A percentile compares a stretch with the other conserved stretches of the same genome.
Evolutionary conservation across 1,140 invertebrate species (phyloP).

Genomic region (Macrocentrus cingulum): DNA sequence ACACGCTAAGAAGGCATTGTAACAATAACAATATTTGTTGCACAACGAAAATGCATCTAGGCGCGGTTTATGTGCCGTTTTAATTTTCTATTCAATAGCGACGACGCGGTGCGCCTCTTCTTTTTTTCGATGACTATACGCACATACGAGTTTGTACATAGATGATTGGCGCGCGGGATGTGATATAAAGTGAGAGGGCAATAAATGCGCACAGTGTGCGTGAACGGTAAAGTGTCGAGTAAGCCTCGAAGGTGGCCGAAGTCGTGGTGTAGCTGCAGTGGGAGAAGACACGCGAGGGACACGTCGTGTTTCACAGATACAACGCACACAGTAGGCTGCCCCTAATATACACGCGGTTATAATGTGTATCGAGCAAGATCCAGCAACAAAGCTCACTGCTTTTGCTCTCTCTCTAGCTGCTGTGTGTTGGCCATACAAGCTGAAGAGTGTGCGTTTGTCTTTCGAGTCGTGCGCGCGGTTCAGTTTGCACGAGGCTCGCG

Average conservation of each 20-base stretch:
- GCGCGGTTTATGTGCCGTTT: conserved; percentile 36
- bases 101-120: conserved; percentile 15
- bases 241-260: no score
- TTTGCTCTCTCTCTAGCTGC: no score
- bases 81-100: conserved; percentile 43
- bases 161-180: background rate
- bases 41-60: conserved; percentile 42
- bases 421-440: conserved; percentile 4
- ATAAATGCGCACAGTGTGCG: no score
- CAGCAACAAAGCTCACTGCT: conserved; percentile 25
- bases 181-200: no score
- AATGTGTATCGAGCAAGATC: conserved; percentile 18
- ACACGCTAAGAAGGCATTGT: no score
- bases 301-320: background rate
- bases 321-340: conserved; percentile 4
- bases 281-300: no score
- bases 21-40: conserved; percentile 27
- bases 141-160: conserved; percentile 11
- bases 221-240: no score
- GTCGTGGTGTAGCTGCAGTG: no score
- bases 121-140: background rate
- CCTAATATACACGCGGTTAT: background rate
- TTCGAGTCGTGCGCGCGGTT: conserved; percentile 31
- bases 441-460: background rate
- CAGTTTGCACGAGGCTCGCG: conserved; percentile 55